These are phyloP conservation scores for Microtus richardsoni DNA, from an alignment of 2,113 vertebrate genomes.

Conservation along the genomic window DNA sequence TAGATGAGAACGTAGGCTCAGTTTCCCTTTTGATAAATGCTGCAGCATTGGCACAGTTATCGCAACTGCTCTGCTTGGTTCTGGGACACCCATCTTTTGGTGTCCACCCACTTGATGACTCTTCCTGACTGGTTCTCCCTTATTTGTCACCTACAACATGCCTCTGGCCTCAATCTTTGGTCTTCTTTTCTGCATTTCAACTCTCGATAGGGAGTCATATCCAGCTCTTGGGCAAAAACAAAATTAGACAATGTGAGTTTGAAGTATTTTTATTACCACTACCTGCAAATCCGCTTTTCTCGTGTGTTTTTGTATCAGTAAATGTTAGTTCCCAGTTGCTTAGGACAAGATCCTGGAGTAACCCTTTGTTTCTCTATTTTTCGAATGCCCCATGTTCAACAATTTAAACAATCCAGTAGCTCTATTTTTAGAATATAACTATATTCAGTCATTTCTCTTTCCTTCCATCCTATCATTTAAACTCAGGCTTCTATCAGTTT, in stretches of 20 bases:
- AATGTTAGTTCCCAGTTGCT: not conserved
- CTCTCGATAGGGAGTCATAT: not conserved
- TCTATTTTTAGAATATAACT: not conserved
- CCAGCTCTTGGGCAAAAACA: constrained; percentile 12
- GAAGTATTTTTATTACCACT: not conserved
- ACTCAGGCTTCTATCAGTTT: not conserved
- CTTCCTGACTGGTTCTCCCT: not conserved
- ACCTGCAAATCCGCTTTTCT: not conserved
- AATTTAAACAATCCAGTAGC: not conserved
- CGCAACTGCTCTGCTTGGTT: not conserved
- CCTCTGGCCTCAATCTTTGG: not conserved
- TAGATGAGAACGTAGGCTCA: not conserved
- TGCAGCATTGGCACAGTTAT: not conserved
- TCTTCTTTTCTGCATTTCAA: constrained; percentile 29
- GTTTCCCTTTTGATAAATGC: constrained; percentile 49
- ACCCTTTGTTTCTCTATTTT: not conserved
- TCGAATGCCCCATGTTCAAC: not conserved
- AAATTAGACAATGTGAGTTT: not conserved
- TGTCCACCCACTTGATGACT: not conserved
- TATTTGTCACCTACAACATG: not conserved
- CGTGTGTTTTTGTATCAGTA: not conserved
- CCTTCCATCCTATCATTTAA: not conserved
- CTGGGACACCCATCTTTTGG: not conserved
- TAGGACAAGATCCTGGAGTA: not conserved
- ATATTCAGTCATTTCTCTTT: not conserved